Base-by-base conservation (phyloP, 1,140 invertebrate species). In the Drosophila nigromelanica region DNA sequence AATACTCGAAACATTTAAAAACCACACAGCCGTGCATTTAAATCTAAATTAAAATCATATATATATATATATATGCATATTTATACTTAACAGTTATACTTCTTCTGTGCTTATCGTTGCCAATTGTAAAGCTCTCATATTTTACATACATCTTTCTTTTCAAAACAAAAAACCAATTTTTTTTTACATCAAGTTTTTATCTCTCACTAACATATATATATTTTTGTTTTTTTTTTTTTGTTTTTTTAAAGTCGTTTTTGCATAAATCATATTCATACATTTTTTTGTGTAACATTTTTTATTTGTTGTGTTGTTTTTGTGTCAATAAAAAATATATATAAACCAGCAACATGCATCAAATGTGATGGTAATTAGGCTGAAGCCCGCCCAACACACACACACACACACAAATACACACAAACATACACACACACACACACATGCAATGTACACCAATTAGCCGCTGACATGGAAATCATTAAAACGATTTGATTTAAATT, bases 1-100 rank as follows among this genome's bases (percentile, higher is more conserved):
- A 18, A 12, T n/a, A 21, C 0, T 18, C 10, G 4, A 11, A 35
- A 21, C n/a, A 4, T 35, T n/a, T 12, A 33, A 12, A 21, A 24
- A 40, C 18, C 48, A 47, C 6, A 54, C 47, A 33, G 21, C 55
- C 35, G 33, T 78, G 80, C 80, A 82, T 82, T 83, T 82, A 73
- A 39, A 45, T 21, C 5, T 35, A 60, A 45, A 33, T 12, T 12
- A n/a, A 45, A 15, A 15, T 5, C 18, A 15, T 45, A 45, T 33
- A 47, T 15, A n/a, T 45, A 18, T 12, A 62, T 14, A 43, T 15
- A 40, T 42, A 33, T 24, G 21, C n/a, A n/a, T n/a, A 24, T 54
- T 12, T 59, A 67, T 67, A 59, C 43, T 59, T 59, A 67, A 67
- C 33, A 39, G 8, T 40, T 10, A 21, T 24, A 39, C 50, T 48